Percentiles rank a stretch among this genome's conserved stretches.
These are phyloP conservation scores for Heterotis niloticus DNA, from an alignment of 2,113 vertebrate genomes.

Conservation along the genomic window DNA sequence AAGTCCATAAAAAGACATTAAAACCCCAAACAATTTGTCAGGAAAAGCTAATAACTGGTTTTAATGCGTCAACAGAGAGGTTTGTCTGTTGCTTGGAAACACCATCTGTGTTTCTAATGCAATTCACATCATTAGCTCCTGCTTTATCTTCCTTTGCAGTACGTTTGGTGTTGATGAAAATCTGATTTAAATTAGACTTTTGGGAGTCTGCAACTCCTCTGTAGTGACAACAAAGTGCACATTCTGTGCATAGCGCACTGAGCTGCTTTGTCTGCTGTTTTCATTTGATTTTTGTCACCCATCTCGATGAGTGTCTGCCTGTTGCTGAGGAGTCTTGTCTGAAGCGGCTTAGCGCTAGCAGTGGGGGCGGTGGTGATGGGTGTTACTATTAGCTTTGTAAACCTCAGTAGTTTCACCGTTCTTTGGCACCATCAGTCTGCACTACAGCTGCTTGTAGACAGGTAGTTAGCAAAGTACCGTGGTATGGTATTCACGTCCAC, in stretches of 20 bases:
- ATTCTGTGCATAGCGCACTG: slow-evolving; percentile 2
- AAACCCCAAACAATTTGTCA: slow-evolving; percentile 59
- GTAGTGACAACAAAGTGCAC: slow-evolving; percentile 38
- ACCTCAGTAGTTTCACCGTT: not conserved
- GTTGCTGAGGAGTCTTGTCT: not conserved
- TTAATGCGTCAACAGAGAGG: slow-evolving; percentile 55
- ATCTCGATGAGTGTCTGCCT: not conserved
- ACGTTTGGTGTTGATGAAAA: slow-evolving; percentile 49
- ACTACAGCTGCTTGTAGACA: not conserved
- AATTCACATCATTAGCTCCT: slow-evolving; percentile 59
- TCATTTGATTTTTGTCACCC: slow-evolving; percentile 2
- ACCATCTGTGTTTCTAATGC: slow-evolving; percentile 61
- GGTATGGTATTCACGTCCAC: not conserved
- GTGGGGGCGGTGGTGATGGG: too few relatives aligned
- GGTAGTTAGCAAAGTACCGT: not conserved
- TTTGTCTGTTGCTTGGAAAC: slow-evolving; percentile 67
- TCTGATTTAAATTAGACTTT: slow-evolving; percentile 37
- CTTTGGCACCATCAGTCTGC: not conserved
- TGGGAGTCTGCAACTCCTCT: slow-evolving; percentile 34
- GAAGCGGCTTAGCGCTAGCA: not conserved
- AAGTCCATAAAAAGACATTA: slow-evolving; percentile 44
- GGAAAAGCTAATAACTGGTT: slow-evolving; percentile 55
- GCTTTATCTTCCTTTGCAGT: slow-evolving; percentile 41
- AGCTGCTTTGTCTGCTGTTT: not conserved
- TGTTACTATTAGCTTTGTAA: not conserved